phyloP scores from a whole-genome alignment of 1,140 invertebrate genomes.

The Helicoverpa armigera region DNA sequence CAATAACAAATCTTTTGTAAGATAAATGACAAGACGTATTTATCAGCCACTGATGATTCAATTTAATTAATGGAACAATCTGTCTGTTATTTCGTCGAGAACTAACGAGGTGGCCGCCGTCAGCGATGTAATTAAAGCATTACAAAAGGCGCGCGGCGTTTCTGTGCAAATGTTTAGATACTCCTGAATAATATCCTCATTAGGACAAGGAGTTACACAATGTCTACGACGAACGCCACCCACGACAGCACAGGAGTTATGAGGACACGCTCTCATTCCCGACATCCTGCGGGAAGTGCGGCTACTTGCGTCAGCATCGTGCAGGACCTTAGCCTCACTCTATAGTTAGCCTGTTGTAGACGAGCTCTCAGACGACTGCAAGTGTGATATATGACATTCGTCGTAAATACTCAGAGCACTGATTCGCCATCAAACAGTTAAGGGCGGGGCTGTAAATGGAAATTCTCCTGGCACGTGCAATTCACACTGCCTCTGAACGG shows the following conservation, averaged over 20 bases:
- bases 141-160: constrained; percentile 61
- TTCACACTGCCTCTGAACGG: constrained; percentile 45
- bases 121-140: constrained; percentile 63
- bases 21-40: constrained; percentile 46
- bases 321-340: constrained; percentile 74
- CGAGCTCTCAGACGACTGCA: constrained; percentile 73
- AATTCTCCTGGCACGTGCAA: constrained; percentile 38
- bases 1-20: neutral
- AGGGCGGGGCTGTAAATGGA: constrained; percentile 37
- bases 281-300: constrained; percentile 83
- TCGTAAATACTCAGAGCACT: constrained; percentile 54
- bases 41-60: constrained; percentile 50
- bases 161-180: constrained; percentile 61
- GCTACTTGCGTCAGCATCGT: constrained; percentile 78
- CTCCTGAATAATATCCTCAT: constrained; percentile 81
- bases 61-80: constrained; percentile 58
- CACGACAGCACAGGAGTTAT: constrained; percentile 77
- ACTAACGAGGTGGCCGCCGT: constrained; percentile 62
- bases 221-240: constrained; percentile 71
- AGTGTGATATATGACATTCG: constrained; percentile 66
- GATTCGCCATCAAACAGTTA: constrained; percentile 57
- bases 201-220: constrained; percentile 70
- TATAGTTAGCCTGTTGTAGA: constrained; percentile 63
- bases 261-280: constrained; percentile 85
- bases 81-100: constrained; percentile 58